phyloP scores from a whole-genome alignment of 2,888 invertebrate genomes.

The Blastobasis adustella region DNA sequence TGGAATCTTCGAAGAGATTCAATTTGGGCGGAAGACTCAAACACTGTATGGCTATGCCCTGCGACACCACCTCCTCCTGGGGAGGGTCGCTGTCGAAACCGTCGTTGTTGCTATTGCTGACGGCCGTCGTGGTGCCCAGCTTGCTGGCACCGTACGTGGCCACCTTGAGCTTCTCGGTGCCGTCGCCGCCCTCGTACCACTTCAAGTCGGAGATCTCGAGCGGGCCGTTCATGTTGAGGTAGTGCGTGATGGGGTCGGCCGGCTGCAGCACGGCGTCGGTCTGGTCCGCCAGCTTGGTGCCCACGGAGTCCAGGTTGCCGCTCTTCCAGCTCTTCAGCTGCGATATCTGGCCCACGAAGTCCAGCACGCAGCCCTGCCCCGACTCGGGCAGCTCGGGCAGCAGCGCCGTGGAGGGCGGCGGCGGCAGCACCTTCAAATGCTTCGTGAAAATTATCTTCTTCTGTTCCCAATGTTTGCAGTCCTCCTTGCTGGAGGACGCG shows the following conservation, averaged over 20 bases:
- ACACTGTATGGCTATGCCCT: constrained; percentile 74
- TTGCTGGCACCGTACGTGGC: constrained; percentile 49
- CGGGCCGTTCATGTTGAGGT: constrained; percentile 62
- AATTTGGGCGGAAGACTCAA: constrained; percentile 68
- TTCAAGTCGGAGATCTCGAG: constrained; percentile 64
- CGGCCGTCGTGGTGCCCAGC: constrained; percentile 50
- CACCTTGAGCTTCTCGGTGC: constrained; percentile 54
- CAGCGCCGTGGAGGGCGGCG: constrained; percentile 46
- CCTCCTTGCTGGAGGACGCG: constrained; percentile 64
- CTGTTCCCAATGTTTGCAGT: constrained; percentile 58
- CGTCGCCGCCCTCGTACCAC: constrained; percentile 61
- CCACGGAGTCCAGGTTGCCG: constrained; percentile 52
- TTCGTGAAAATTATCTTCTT: constrained; percentile 57
- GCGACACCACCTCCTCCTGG: constrained; percentile 55
- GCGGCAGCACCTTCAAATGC: constrained; percentile 54
- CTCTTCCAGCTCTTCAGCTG: constrained; percentile 65
- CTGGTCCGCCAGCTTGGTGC: constrained; percentile 59
- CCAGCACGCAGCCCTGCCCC: constrained; percentile 51
- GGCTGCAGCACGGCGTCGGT: constrained; percentile 53
- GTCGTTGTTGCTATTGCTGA: constrained; percentile 59
- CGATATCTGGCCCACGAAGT: constrained; percentile 60
- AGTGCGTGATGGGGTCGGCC: constrained; percentile 53
- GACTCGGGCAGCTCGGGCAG: constrained; percentile 53
- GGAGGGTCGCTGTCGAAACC: constrained; percentile 65
- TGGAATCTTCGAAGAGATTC: constrained; percentile 62